Evolutionary conservation across 2,113 vertebrate species (phyloP), one percentile per base, ranked within the genome.

Genomic region (Podarcis raffonei): DNA sequence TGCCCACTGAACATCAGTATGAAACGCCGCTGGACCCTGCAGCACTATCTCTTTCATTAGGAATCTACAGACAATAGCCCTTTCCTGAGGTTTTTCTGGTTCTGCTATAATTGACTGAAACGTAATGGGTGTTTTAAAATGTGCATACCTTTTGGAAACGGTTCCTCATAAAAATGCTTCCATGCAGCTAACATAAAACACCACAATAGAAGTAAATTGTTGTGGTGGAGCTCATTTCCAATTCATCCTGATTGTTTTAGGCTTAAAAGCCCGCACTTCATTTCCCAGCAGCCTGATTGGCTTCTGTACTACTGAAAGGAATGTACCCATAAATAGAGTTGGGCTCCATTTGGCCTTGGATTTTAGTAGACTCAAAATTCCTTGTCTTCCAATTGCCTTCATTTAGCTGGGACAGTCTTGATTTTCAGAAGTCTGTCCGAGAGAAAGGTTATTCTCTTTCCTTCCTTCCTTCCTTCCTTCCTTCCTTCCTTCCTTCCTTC

Each of bases 131-230:
- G 16, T 3, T 68, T 92, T 77, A 90, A 81, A 66, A 18, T 68
- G 15, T 39, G 6, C 39, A n/a, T 78, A 80, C 84, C 78, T 88
- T 76, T 89, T 89, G 83, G 88, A 87, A 90, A 85, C 11, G 23
- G 18, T 32, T 93, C 81, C 88, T 30, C n/a, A 72, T 80, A 78
- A 75, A 87, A 93, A 92, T 90, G 23, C 6, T 92, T 92, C 91
- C 81, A 65, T 78, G 69, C 0, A 83, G 89, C 32, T 92, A 48
- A 3, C n/a, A 39, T 53, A 81, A 92, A 88, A 89, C 32, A 91
- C 87, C 76, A 11, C 48, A 89, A 92, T 77, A 91, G 75, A n/a
- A 12, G 65, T 82, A 90, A 91, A 87, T 68, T 84, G 39, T 6
- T 11, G 13, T 39, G 88, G 85, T 25, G 20, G 23, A 1, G 3